phyloP scores from a whole-genome alignment of 2,888 invertebrate genomes.

The Leucophenga montana region DNA sequence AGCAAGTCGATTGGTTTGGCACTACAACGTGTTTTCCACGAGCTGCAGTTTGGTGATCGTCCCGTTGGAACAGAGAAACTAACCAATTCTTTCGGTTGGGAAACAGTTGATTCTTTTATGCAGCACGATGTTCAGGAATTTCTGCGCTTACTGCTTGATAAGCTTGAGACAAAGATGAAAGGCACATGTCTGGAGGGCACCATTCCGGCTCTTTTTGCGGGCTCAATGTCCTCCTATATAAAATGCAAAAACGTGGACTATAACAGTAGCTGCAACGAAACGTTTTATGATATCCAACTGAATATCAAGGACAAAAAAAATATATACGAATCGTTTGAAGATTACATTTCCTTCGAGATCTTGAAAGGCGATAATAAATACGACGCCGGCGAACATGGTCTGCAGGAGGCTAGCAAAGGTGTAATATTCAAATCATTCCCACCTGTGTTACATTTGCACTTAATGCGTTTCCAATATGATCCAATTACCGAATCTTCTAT shows the following conservation, averaged over 20 bases:
- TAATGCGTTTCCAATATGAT: conserved; percentile 99
- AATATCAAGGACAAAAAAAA: conserved; percentile 99
- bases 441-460: conserved; percentile 97
- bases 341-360: conserved; percentile 94
- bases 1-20: conserved; percentile 92
- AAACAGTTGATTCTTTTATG: conserved; percentile 99
- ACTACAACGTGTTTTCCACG: conserved; percentile 97
- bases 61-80: conserved; percentile 99
- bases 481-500: conserved; percentile 97
- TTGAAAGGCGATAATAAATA: conserved; percentile 99
- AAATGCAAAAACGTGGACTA: conserved; percentile 98
- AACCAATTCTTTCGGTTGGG: conserved; percentile 99
- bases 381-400: conserved; percentile 96
- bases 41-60: conserved; percentile 96
- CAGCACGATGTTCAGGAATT: conserved; percentile 97
- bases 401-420: conserved; percentile 97
- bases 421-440: conserved; percentile 97
- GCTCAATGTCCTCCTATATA: conserved; percentile 99
- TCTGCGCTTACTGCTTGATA: conserved; percentile 91
- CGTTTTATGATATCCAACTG: conserved; percentile 98
- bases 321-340: conserved; percentile 95
- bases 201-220: conserved; percentile 97
- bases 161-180: conserved; percentile 99
- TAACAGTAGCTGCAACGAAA: conserved; percentile 94
- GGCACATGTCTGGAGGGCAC: conserved; percentile 98